phyloP scores from a whole-genome alignment of 2,888 invertebrate species.

The Thereva unica region DNA sequence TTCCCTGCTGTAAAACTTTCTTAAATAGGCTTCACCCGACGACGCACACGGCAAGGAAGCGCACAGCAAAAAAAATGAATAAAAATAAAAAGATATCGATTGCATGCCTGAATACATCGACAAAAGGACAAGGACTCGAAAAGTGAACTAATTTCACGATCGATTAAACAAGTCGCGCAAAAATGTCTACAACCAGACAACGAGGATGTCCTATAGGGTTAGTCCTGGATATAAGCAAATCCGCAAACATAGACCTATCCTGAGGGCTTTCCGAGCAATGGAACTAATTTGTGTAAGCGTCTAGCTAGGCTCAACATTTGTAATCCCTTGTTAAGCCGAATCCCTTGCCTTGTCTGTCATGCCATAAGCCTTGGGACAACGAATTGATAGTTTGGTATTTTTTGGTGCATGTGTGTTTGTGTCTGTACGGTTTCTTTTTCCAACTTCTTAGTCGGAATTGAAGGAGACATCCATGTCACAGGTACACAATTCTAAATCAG shows the following conservation, averaged over 20 bases:
- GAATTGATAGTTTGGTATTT: too few species aligned
- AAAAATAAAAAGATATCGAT: too few species aligned
- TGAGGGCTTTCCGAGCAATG: constrained; percentile 17
- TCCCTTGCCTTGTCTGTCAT: constrained; percentile 18
- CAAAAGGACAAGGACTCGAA: not conserved
- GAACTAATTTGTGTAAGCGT: constrained; percentile 25
- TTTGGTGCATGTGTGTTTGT: too few species aligned
- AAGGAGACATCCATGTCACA: too few species aligned
- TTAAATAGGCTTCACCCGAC: too few species aligned
- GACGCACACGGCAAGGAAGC: too few species aligned
- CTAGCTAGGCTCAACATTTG: constrained; percentile 21
- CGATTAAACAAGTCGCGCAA: constrained; percentile 35
- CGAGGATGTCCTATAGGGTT: not conserved
- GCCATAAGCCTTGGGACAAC: too few species aligned
- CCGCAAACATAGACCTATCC: constrained; percentile 11
- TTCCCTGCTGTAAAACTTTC: too few species aligned
- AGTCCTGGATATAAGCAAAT: constrained; percentile 18
- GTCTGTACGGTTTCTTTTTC: too few species aligned
- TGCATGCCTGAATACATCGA: constrained; percentile 1
- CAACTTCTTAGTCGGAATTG: too few species aligned
- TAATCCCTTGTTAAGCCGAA: constrained; percentile 30
- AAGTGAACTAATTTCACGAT: constrained; percentile 28
- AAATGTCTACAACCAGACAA: constrained; percentile 10
- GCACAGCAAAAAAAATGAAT: too few species aligned
- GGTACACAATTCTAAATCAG: too few species aligned